Conservation (phyloP, 2,797 vertebrate species). For the Amblyopsis hoosieri region DNA sequence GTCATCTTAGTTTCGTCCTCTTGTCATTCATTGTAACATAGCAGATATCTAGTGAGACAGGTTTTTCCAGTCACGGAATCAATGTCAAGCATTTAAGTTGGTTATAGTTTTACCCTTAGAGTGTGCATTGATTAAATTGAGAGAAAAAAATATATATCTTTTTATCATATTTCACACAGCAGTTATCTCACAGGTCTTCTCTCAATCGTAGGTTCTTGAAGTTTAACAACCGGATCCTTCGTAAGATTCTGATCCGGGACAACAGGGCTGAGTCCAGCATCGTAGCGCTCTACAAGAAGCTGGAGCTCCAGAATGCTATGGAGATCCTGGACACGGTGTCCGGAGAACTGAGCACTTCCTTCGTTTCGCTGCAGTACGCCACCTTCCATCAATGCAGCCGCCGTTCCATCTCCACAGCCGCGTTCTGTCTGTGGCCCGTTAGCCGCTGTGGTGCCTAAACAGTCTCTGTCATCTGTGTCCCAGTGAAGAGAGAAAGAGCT, state of each 20-base stretch:
- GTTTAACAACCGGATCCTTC: slow-evolving; percentile 89
- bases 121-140: too few species aligned
- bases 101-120: too few species aligned
- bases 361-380: slow-evolving; percentile 84
- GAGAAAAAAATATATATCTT: too few species aligned
- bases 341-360: slow-evolving; percentile 86
- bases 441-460: neutral
- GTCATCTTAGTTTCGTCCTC: neutral
- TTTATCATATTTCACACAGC: too few species aligned
- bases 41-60: neutral
- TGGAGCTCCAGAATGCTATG: slow-evolving; percentile 95
- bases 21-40: slow-evolving; percentile 7
- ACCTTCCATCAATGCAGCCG: too few species aligned
- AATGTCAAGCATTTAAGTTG: too few species aligned
- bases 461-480: slow-evolving; percentile 26
- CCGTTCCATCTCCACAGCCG: neutral
- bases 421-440: neutral
- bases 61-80: slow-evolving; percentile 25
- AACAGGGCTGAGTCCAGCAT: slow-evolving; percentile 93
- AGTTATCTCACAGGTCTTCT: slow-evolving; percentile 19
- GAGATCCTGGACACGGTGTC: slow-evolving; percentile 89
- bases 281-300: slow-evolving; percentile 93
- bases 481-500: slow-evolving; percentile 79
- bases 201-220: slow-evolving; percentile 86
- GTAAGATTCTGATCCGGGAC: slow-evolving; percentile 90